Conservation (phyloP, 2,888 invertebrate genomes). For the Keiferia lycopersicella region DNA sequence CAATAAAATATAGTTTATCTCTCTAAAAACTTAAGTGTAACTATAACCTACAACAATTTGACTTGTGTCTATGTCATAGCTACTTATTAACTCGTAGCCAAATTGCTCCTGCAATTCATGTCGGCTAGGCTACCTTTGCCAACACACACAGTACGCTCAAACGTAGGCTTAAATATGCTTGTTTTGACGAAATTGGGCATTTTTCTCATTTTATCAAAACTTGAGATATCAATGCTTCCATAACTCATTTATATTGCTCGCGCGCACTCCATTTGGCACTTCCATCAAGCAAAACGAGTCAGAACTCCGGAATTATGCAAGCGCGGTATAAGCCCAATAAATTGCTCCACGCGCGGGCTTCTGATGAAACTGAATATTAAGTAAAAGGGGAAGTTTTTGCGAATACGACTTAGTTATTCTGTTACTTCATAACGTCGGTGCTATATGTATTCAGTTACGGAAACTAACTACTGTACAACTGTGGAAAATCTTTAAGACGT, state of each 20-base stretch:
- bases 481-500: too few species aligned
- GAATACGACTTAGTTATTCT: not conserved
- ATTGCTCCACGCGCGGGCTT: slow-evolving; percentile 23
- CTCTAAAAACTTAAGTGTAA: too few species aligned
- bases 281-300: slow-evolving; percentile 11
- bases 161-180: too few species aligned
- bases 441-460: not conserved
- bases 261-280: slow-evolving; percentile 11
- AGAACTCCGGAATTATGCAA: slow-evolving; percentile 28
- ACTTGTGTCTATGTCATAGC: too few species aligned
- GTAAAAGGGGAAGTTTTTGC: slow-evolving; percentile 13
- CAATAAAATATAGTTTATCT: too few species aligned
- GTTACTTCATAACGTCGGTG: not conserved
- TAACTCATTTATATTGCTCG: not conserved
- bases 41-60: too few species aligned
- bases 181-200: too few species aligned
- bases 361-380: slow-evolving; percentile 14
- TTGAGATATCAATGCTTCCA: not conserved
- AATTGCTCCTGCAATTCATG: too few species aligned
- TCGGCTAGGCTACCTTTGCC: too few species aligned
- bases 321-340: slow-evolving; percentile 33
- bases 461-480: not conserved
- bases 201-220: not conserved
- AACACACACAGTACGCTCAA: too few species aligned
- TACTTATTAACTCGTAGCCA: too few species aligned